These are phyloP conservation scores for Beroe ovata DNA, from an alignment of 37 sponge, comb jelly and placozoan genomes.

Conservation along the genomic window DNA sequence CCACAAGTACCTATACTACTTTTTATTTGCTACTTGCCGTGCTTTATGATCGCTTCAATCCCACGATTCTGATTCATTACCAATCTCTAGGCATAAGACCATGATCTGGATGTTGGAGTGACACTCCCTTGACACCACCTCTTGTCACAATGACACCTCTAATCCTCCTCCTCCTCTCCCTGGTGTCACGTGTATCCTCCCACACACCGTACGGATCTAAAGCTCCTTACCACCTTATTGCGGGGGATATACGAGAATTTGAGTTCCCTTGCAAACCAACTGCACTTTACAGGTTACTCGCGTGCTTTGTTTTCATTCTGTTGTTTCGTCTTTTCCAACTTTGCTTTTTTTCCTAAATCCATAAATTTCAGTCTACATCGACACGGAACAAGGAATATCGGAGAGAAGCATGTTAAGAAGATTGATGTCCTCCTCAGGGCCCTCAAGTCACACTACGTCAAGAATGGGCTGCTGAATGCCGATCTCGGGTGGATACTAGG, in stretches of 20 bases:
- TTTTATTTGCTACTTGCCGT: too few relatives aligned
- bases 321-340: neutral
- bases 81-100: too few relatives aligned
- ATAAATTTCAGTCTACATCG: constrained; percentile 54
- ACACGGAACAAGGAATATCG: constrained; percentile 50
- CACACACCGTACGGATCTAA: constrained; percentile 39
- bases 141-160: neutral
- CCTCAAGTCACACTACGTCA: neutral
- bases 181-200: neutral
- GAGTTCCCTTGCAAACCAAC: constrained; percentile 42
- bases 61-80: too few relatives aligned
- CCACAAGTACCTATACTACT: too few relatives aligned
- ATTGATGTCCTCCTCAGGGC: constrained; percentile 15
- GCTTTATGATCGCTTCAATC: too few relatives aligned
- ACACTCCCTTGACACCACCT: too few relatives aligned
- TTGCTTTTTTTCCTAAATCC: neutral
- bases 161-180: neutral
- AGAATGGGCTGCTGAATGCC: neutral
- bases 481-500: constrained; percentile 32
- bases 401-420: constrained; percentile 8
- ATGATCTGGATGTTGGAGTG: too few relatives aligned
- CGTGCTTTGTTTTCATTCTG: neutral
- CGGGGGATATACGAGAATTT: neutral
- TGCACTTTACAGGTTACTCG: neutral
- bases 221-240: constrained; percentile 5